Evolutionary conservation across 2,113 vertebrate species (phyloP).

Genomic region (Diadophis punctatus): DNA sequence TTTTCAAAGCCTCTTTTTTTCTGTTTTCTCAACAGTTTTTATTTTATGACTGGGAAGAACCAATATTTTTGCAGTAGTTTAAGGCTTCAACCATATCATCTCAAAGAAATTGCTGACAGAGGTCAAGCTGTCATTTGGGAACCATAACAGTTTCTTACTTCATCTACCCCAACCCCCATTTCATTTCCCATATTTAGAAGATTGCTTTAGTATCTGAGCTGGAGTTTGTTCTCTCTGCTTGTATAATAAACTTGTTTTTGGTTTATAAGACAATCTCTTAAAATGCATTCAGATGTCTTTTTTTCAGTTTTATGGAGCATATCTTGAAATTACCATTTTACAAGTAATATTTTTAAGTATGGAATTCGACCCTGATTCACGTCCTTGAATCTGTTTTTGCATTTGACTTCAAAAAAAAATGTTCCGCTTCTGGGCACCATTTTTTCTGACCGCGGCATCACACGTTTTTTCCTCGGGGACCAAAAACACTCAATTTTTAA

Average conservation of each 20-base stretch:
- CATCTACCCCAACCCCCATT: no score
- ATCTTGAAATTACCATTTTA: no score
- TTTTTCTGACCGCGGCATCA: no score
- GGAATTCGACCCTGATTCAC: no score
- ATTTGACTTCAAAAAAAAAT: no score
- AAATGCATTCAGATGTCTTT: background rate
- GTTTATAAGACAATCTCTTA: background rate
- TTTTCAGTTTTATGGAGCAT: no score
- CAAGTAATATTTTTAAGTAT: no score
- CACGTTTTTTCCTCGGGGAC: no score
- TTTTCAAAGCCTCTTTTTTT: background rate
- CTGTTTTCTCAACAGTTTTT: background rate
- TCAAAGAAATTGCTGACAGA: background rate
- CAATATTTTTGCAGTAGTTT: background rate
- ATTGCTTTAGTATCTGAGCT: background rate
- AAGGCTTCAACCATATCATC: background rate
- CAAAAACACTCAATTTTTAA: no score
- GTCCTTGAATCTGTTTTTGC: no score
- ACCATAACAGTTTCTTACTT: background rate
- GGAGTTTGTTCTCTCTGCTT: background rate
- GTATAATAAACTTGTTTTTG: background rate
- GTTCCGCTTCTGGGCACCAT: no score
- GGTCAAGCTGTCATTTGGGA: background rate
- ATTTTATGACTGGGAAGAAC: background rate
- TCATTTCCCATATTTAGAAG: background rate